Conservation (phyloP, 92 coral and sea anemone species). For the Isaurus tuberculatus region DNA sequence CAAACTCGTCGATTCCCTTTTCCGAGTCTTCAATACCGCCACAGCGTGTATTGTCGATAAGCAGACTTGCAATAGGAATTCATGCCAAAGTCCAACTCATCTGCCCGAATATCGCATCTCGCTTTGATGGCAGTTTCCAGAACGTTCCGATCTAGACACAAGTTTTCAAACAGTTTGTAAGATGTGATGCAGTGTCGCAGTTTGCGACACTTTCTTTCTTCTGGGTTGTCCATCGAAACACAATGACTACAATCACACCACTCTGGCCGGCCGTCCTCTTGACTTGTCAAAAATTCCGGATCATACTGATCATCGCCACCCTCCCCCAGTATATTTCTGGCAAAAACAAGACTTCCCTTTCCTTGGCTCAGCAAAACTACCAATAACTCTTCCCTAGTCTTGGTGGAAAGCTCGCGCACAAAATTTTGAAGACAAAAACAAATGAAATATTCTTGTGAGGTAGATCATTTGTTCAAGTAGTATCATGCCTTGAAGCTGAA, state of each 20-base stretch:
- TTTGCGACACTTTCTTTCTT: slow-evolving; percentile 57
- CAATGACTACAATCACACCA: slow-evolving; percentile 66
- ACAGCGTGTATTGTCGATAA: slow-evolving; percentile 56
- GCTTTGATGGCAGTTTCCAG: slow-evolving; percentile 67
- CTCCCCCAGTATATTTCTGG: slow-evolving; percentile 22
- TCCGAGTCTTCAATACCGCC: slow-evolving; percentile 49
- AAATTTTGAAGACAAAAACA: slow-evolving; percentile 26
- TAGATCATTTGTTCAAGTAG: background rate
- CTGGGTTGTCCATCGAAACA: slow-evolving; percentile 48
- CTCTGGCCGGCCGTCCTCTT: slow-evolving; percentile 39
- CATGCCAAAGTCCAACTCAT: slow-evolving; percentile 54
- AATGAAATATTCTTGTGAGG: background rate
- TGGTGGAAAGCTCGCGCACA: slow-evolving; percentile 29
- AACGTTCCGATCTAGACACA: slow-evolving; percentile 64
- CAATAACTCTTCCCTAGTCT: slow-evolving; percentile 36
- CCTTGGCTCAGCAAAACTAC: slow-evolving; percentile 43
- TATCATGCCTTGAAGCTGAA: background rate
- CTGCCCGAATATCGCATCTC: slow-evolving; percentile 71
- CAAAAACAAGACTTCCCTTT: slow-evolving; percentile 58
- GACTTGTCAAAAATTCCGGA: background rate
- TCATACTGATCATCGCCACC: background rate
- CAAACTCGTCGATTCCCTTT: slow-evolving; percentile 46
- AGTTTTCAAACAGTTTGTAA: slow-evolving; percentile 53
- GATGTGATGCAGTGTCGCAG: slow-evolving; percentile 63
- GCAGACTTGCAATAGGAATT: slow-evolving; percentile 61